A percentile compares a stretch with the other conserved stretches of the same genome.
These are phyloP conservation scores for Dinoponera quadriceps DNA, from an alignment of 1,140 invertebrate genomes.

Conservation along the genomic window DNA sequence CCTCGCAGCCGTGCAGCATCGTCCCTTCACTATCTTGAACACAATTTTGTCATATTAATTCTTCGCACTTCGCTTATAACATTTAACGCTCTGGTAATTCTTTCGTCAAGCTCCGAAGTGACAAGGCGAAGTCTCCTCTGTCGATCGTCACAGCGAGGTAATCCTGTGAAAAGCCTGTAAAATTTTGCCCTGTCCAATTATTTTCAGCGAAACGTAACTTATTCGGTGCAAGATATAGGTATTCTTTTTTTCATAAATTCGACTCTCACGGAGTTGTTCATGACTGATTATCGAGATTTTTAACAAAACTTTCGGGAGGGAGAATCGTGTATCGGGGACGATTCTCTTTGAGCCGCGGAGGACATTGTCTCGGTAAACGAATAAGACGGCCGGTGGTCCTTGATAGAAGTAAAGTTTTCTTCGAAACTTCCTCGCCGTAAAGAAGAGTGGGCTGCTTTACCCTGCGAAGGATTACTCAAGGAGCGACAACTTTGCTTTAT, in stretches of 20 bases:
- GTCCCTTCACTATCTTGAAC: conserved; percentile 44
- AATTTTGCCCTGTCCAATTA: background rate
- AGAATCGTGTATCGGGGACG: background rate
- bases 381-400: background rate
- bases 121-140: background rate
- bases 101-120: background rate
- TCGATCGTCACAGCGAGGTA: background rate
- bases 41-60: conserved; percentile 33
- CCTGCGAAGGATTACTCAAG: conserved; percentile 1
- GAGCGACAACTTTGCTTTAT: conserved; percentile 14
- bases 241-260: background rate
- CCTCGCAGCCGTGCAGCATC: conserved; percentile 19
- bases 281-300: background rate
- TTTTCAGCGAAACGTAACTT: background rate
- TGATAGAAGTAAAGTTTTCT: conserved; percentile 31
- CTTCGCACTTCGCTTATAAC: conserved; percentile 22
- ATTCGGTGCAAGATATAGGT: background rate
- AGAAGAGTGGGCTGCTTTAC: background rate
- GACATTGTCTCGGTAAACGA: background rate
- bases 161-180: background rate
- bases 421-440: conserved; percentile 7
- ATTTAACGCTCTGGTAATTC: conserved; percentile 9
- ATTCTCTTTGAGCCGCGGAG: background rate
- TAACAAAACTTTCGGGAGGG: background rate
- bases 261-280: background rate